These are phyloP conservation scores for Nyctalus aviator DNA, from an alignment of 2,797 vertebrate genomes.

Conservation along the genomic window DNA sequence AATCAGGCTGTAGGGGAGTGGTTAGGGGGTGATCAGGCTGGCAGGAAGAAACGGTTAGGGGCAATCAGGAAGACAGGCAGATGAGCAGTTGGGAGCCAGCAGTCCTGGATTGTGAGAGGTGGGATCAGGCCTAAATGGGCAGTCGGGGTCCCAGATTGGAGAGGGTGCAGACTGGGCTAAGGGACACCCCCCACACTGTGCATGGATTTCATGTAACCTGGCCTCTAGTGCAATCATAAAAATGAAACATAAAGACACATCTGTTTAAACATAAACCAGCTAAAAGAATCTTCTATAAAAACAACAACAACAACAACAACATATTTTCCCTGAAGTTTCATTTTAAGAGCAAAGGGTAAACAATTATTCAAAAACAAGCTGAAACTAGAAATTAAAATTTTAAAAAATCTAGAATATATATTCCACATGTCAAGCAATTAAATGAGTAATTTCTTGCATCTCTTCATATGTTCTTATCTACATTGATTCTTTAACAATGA, in stretches of 20 bases:
- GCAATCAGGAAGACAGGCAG: too few relatives aligned
- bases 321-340: neutral
- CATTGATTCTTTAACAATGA: neutral
- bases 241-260: neutral
- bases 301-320: neutral
- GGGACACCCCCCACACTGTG: too few relatives aligned
- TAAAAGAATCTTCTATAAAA: neutral
- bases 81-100: too few relatives aligned
- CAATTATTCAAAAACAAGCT: constrained; percentile 5
- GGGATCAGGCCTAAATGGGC: too few relatives aligned
- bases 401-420: neutral
- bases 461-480: neutral
- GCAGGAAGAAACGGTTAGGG: too few relatives aligned
- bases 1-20: too few relatives aligned
- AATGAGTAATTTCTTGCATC: neutral
- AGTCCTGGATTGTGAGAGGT: too few relatives aligned
- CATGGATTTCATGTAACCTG: too few relatives aligned
- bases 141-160: too few relatives aligned
- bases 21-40: too few relatives aligned
- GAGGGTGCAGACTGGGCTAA: too few relatives aligned
- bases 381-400: neutral
- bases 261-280: constrained; percentile 17
- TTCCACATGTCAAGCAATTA: neutral
- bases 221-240: neutral
- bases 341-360: constrained; percentile 51